phyloP scores from a whole-genome alignment of 1,140 invertebrate species.

The Temnothorax curvispinosus region DNA sequence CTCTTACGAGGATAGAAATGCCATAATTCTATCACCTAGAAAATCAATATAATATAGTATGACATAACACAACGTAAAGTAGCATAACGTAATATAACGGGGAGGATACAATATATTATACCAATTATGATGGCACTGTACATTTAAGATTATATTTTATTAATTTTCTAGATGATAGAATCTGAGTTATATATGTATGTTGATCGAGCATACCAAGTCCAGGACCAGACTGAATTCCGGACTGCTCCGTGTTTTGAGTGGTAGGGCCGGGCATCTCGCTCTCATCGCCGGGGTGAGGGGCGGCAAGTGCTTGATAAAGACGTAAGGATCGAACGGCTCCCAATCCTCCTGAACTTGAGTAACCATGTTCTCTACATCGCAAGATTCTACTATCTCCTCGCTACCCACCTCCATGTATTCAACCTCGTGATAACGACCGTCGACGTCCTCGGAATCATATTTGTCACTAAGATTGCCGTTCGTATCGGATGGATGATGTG shows the following conservation, averaged over 20 bases:
- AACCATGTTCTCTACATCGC: constrained; percentile 86
- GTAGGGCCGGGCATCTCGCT: constrained; percentile 94
- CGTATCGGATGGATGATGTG: constrained; percentile 75
- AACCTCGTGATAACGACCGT: constrained; percentile 80
- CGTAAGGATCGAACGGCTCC: constrained; percentile 94
- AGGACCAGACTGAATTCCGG: constrained; percentile 97
- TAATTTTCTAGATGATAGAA: not conserved
- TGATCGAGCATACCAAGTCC: constrained; percentile 88
- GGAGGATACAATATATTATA: not conserved
- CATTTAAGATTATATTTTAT: not conserved
- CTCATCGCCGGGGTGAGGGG: constrained; percentile 95
- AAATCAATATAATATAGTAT: not conserved
- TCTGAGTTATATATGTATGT: not conserved
- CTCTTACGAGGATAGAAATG: not conserved
- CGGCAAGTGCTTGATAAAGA: constrained; percentile 97
- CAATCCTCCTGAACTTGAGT: constrained; percentile 90
- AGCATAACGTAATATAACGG: not conserved
- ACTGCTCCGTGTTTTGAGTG: constrained; percentile 96
- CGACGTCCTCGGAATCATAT: constrained; percentile 79
- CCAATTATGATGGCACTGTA: not conserved
- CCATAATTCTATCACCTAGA: not conserved
- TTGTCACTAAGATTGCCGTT: constrained; percentile 81
- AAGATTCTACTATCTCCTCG: constrained; percentile 85
- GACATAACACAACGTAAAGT: not conserved
- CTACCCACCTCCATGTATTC: constrained; percentile 84